A percentile compares a stretch with the other conserved stretches of the same genome.
These are phyloP conservation scores for Drosophila setifemur DNA, from an alignment of 1,140 invertebrate species.

Conservation along the genomic window DNA sequence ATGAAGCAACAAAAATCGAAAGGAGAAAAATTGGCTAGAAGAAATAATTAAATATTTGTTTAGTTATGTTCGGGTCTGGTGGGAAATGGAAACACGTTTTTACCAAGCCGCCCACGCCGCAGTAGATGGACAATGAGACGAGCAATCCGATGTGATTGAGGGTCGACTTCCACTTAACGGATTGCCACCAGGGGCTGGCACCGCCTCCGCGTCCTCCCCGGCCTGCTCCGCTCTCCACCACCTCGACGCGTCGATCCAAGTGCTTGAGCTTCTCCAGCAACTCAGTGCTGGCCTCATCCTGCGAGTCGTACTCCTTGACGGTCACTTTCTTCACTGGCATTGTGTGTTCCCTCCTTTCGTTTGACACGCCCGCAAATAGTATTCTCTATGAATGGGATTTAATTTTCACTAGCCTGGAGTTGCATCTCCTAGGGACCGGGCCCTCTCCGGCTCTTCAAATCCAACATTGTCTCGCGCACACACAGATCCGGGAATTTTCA, in stretches of 20 bases:
- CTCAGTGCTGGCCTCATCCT: slow-evolving; percentile 77
- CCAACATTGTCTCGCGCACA: slow-evolving; percentile 3
- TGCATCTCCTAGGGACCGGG: slow-evolving; percentile 7
- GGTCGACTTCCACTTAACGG: slow-evolving; percentile 84
- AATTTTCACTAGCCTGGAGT: neutral
- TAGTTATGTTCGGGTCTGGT: slow-evolving; percentile 26
- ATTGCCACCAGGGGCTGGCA: slow-evolving; percentile 64
- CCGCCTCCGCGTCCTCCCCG: slow-evolving; percentile 34
- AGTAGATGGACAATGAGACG: slow-evolving; percentile 88
- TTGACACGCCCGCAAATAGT: neutral
- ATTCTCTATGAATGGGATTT: neutral
- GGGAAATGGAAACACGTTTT: slow-evolving; percentile 71
- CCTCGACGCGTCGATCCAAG: slow-evolving; percentile 70
- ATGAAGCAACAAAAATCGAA: neutral
- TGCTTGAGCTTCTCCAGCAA: slow-evolving; percentile 78
- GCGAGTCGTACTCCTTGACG: slow-evolving; percentile 66
- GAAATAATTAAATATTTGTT: slow-evolving; percentile 40
- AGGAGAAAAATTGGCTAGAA: neutral
- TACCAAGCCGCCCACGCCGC: slow-evolving; percentile 89
- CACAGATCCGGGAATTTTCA: slow-evolving; percentile 5
- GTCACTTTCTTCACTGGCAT: slow-evolving; percentile 41
- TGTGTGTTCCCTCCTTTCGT: neutral
- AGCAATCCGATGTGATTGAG: slow-evolving; percentile 88
- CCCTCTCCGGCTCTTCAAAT: slow-evolving; percentile 11
- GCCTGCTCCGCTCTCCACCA: slow-evolving; percentile 40